A percentile compares a stretch with the other conserved stretches of the same genome.
These are phyloP conservation scores for Delphinapterus leucas DNA, from an alignment of 2,113 vertebrate genomes.

Conservation along the genomic window DNA sequence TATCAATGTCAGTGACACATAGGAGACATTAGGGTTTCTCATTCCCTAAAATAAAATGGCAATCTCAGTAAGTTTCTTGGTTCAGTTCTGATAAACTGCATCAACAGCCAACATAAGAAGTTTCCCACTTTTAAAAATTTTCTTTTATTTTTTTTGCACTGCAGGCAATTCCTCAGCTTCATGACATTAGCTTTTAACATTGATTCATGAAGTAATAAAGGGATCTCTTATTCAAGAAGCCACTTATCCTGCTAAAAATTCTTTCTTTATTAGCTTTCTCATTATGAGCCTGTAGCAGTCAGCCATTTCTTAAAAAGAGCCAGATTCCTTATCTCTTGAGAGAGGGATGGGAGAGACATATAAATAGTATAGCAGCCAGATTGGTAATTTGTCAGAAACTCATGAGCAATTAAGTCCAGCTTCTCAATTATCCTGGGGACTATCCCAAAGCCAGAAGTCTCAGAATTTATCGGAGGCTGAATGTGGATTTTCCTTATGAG, in stretches of 20 bases:
- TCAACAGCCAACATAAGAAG: not conserved
- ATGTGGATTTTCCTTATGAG: fast-evolving
- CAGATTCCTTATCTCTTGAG: not conserved
- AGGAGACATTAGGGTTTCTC: not conserved
- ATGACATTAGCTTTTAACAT: slow-evolving; percentile 38
- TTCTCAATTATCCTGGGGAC: not conserved
- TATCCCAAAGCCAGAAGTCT: not conserved
- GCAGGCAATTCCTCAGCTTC: not conserved
- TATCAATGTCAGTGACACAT: fast-evolving
- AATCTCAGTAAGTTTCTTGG: not conserved
- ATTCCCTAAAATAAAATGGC: not conserved
- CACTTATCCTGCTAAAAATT: slow-evolving; percentile 42
- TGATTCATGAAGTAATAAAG: slow-evolving; percentile 68
- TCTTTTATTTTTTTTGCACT: not conserved
- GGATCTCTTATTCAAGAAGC: slow-evolving; percentile 46
- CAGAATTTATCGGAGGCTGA: not conserved
- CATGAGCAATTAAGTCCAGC: not conserved
- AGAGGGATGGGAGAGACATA: not conserved
- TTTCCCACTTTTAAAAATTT: not conserved
- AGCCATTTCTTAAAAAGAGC: not conserved
- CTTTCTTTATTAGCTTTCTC: slow-evolving; percentile 56
- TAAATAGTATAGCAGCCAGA: not conserved
- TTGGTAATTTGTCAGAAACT: not conserved
- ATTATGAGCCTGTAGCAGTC: not conserved
- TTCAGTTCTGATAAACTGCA: not conserved